Evolutionary conservation across 2,888 invertebrate genomes (phyloP), one percentile per base, ranked within the genome.

Genomic region (Pomacea canaliculata): DNA sequence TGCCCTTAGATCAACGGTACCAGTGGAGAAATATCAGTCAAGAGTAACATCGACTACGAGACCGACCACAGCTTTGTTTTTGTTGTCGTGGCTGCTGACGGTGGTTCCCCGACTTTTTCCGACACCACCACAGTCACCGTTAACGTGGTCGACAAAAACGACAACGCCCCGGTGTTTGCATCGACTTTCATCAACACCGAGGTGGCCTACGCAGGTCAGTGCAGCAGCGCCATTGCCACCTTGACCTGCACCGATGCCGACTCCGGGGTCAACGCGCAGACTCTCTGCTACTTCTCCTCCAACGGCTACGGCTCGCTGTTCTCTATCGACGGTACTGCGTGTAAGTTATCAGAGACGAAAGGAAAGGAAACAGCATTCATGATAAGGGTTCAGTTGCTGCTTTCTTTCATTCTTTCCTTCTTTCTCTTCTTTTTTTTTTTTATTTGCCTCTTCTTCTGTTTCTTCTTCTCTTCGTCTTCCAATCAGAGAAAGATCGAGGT

Each of bases 41-140:
- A 82, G 73, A 67, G 75, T 12, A 74, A 78, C 13, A 83, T 87
- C 71, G 85, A 88, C 79, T 78, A 87, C 62, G 88, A 88, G 72
- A 81, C 81, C 0, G 80, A 81, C 60, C 48, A 73, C 10, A 70
- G 49, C 46, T 84, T 87, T 71, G 78, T 66, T 60, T 85, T 87
- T 76, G 75, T 70, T 12, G 70, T 97, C 1, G 96, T 96, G 90
- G 97, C 97, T 4, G 96, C 96, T 88, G 98, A 98, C 92, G 94
- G 94, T 79, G 98, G 97, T 0, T 93, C 94, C 82, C 96, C 97
- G 12, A 94, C 95, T 73, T 92, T 97, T 67, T 96, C 97, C 56
- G 96, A 96, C 81, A 97, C 97, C 7, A 94, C 97, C 78, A 97
- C 83, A 1, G 82, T 85, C 12, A 82, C 81, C 23, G 81, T 88